Evolutionary conservation across 2,888 invertebrate genomes (phyloP), one percentile per base, ranked within the genome.

Genomic region (Caenorhabditis zanzibari): DNA sequence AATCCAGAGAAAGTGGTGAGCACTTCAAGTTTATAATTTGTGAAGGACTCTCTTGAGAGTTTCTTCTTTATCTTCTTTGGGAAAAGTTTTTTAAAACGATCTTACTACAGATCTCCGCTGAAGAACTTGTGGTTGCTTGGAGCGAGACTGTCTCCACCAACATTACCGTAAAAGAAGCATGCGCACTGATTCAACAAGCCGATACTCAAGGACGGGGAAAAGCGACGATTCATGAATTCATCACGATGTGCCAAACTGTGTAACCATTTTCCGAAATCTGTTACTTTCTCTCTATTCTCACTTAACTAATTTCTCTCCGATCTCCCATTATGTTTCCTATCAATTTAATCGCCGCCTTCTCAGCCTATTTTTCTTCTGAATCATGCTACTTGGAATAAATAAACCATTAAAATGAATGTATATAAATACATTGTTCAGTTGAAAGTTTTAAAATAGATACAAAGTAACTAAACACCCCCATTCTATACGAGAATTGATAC

Each of bases 181-280:
- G 77, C 12, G 84, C 87, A 22, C 61, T 87, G 12, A 87, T 87
- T 54, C 85, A 87, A 58, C 87, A 87, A 68, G 87, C 87, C 1
- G 87, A 87, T 58, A 86, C 87, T 0, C 79, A 81, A 49, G 87
- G 87, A 32, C 81, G 85, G 12, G 87, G 87, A 54, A 80, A 81
- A 10, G 86, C 86, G 1, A 87, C 87, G n/a, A 81, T 86, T 35
- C 81, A 85, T 56, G 86, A 88, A 72, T 88, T 88, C 72, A 86
- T 88, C n/a, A 88, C 88, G 58, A 88, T 88, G 88, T 88, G 87
- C 41, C 88, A 88, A 68, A 88, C 88, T 19, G 88, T 88, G 38
- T 68, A 68, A 68, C 14, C 47, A 84, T 9, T 38, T 61, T n/a
- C 38, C 7, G 9, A 6, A 0, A 56, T 28, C 44, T 54, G 22